phyloP scores from a whole-genome alignment of 2,113 vertebrate genomes.

The Eulemur macaco region DNA sequence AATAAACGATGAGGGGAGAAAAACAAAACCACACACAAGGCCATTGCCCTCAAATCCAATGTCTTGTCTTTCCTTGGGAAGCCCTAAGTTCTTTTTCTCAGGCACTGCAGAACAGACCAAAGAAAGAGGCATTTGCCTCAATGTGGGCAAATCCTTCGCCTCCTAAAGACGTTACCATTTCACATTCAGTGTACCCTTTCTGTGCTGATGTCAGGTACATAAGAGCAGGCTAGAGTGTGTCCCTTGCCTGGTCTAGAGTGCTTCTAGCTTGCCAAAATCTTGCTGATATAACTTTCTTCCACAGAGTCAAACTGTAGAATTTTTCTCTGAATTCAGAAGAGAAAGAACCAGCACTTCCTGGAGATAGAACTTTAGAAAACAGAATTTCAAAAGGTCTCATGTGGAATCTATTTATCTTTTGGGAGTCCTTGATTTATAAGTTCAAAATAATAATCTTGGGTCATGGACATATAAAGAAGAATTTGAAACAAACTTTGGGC shows the following conservation, averaged over 20 bases:
- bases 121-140: background rate
- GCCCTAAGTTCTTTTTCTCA: background rate
- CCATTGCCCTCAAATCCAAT: background rate
- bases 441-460: background rate
- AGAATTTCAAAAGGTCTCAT: background rate
- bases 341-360: background rate
- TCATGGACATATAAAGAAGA: background rate
- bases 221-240: background rate
- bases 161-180: background rate
- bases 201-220: fast-evolving
- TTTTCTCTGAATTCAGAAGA: background rate
- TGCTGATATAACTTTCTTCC: background rate
- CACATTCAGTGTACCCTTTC: fast-evolving
- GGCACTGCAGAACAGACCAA: background rate
- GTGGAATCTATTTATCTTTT: background rate
- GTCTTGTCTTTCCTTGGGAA: background rate
- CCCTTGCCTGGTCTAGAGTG: background rate
- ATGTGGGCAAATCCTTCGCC: background rate
- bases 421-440: background rate
- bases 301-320: background rate
- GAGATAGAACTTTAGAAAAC: background rate
- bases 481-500: background rate
- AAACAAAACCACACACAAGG: background rate
- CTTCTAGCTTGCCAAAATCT: background rate
- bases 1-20: background rate